These are phyloP conservation scores for Hydrochoerus hydrochaeris DNA, from an alignment of 2,113 vertebrate genomes.

Conservation along the genomic window DNA sequence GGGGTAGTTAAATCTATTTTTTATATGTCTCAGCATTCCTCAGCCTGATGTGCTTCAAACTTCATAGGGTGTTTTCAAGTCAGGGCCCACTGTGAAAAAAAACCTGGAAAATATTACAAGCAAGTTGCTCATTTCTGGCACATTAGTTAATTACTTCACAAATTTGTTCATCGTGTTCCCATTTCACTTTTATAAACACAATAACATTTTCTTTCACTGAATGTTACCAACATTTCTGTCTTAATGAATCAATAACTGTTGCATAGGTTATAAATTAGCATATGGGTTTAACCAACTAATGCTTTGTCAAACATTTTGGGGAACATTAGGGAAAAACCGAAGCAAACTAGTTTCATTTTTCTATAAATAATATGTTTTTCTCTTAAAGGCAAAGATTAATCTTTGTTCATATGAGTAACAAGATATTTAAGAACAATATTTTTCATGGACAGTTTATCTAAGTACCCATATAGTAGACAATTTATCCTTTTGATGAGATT, in stretches of 20 bases:
- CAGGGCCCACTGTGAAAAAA: slow-evolving; percentile 38
- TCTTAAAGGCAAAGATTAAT: slow-evolving; percentile 30
- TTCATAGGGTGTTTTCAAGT: slow-evolving; percentile 45
- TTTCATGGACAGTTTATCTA: neutral
- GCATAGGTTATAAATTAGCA: slow-evolving; percentile 38
- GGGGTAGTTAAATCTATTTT: neutral
- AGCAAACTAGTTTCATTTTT: slow-evolving; percentile 14
- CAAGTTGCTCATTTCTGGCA: slow-evolving; percentile 74
- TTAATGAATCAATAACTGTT: slow-evolving; percentile 67
- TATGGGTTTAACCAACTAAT: neutral
- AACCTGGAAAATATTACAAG: slow-evolving; percentile 63
- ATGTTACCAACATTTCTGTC: slow-evolving; percentile 57
- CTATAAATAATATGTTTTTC: slow-evolving; percentile 1
- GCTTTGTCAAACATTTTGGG: slow-evolving; percentile 13
- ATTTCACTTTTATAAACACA: slow-evolving; percentile 74
- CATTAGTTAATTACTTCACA: slow-evolving; percentile 80
- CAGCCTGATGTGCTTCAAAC: neutral
- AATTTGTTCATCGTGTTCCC: slow-evolving; percentile 78
- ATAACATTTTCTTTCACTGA: slow-evolving; percentile 62
- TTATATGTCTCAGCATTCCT: neutral
- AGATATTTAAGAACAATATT: neutral
- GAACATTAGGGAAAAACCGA: neutral
- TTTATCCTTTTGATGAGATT: slow-evolving; percentile 18
- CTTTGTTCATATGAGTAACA: slow-evolving; percentile 41
- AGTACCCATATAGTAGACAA: neutral